Percentiles rank a stretch among this genome's conserved stretches.
Conservation (phyloP, 2,113 vertebrate species). For the Nesogale talazaci region DNA sequence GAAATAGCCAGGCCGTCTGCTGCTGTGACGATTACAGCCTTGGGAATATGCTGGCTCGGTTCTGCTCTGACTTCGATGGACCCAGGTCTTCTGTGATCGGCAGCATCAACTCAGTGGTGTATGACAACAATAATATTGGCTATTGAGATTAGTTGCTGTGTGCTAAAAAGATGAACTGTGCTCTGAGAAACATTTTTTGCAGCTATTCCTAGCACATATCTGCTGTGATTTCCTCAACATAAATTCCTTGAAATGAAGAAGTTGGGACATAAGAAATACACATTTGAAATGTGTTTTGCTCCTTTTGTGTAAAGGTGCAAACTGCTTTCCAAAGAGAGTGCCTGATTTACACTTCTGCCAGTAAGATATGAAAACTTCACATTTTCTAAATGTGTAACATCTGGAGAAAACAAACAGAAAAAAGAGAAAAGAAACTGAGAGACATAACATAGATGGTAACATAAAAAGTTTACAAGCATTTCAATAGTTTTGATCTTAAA, state of each 20-base stretch:
- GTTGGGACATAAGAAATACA: neutral
- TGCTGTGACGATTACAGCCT: neutral
- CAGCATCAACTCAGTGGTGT: neutral
- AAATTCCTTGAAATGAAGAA: neutral
- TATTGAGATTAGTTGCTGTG: neutral
- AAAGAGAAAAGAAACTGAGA: neutral
- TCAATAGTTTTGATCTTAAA: neutral
- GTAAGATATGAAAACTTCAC: neutral
- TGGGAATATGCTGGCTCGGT: neutral
- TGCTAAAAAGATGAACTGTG: neutral
- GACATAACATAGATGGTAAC: neutral
- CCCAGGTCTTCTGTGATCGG: too few relatives aligned
- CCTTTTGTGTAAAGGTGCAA: neutral
- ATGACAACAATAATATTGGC: neutral
- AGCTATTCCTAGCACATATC: neutral
- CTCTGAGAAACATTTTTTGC: neutral
- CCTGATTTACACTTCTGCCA: neutral
- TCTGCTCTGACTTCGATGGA: neutral
- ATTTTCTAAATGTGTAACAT: slow-evolving; percentile 9
- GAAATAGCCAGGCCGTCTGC: neutral
- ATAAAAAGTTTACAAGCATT: neutral
- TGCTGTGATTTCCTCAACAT: neutral
- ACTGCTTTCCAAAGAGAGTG: neutral
- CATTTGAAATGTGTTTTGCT: neutral
- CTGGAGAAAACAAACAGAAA: neutral